Evolutionary conservation across 2,888 invertebrate species (phyloP).

Genomic region (Gymnoscelis rufifasciata): DNA sequence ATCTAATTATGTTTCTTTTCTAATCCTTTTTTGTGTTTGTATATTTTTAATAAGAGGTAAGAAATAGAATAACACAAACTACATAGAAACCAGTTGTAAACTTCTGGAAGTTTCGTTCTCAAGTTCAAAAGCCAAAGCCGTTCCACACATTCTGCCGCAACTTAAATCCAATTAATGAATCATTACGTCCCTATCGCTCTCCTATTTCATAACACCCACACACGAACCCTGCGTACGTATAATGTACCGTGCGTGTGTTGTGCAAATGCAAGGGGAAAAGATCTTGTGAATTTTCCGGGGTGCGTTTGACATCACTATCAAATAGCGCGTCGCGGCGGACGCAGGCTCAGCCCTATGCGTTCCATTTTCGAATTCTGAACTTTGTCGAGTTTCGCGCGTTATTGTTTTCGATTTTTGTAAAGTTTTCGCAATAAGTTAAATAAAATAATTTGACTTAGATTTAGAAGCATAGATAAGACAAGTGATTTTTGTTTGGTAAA

Average conservation of each 20-base stretch:
- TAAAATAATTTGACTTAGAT: neutral
- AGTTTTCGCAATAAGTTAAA: neutral
- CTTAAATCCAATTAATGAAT: slow-evolving; percentile 58
- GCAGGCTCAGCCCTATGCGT: slow-evolving; percentile 67
- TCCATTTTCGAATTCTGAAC: slow-evolving; percentile 41
- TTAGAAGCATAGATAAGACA: neutral
- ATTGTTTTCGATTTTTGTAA: neutral
- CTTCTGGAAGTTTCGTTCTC: slow-evolving; percentile 20
- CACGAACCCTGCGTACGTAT: neutral
- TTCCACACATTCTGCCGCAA: slow-evolving; percentile 37
- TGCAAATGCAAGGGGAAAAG: slow-evolving; percentile 47
- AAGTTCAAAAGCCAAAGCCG: slow-evolving; percentile 54
- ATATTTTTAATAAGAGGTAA: no score
- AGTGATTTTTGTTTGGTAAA: neutral
- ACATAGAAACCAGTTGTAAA: slow-evolving; percentile 9
- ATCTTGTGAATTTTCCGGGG: slow-evolving; percentile 59
- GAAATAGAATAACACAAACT: neutral
- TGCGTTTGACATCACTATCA: slow-evolving; percentile 66
- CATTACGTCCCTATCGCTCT: slow-evolving; percentile 63
- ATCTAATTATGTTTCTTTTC: no score
- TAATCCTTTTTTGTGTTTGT: no score
- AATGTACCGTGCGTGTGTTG: slow-evolving; percentile 9
- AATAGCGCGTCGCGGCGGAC: slow-evolving; percentile 67
- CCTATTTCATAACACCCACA: slow-evolving; percentile 40
- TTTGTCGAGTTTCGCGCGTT: slow-evolving; percentile 15